Percentiles rank a stretch among this genome's conserved stretches.
These are phyloP conservation scores for Trigoniulus corallinus DNA, from an alignment of 1,140 invertebrate genomes.

Conservation along the genomic window DNA sequence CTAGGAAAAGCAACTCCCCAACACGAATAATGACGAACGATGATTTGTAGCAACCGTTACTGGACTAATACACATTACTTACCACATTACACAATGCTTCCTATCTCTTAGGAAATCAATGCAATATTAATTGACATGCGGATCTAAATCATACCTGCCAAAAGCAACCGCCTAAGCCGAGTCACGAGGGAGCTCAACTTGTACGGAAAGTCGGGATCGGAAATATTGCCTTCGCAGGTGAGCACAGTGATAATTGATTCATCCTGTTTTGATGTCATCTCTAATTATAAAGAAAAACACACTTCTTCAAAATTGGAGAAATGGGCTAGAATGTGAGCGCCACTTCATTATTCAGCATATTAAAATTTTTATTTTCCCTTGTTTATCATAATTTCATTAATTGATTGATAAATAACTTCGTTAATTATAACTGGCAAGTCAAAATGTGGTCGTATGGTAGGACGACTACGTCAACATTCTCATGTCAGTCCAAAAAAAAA, in stretches of 20 bases:
- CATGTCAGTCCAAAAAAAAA: too few relatives aligned
- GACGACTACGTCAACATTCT: too few relatives aligned
- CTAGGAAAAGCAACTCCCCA: too few relatives aligned
- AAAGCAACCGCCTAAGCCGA: constrained; percentile 46
- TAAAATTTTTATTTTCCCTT: neutral
- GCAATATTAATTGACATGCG: neutral
- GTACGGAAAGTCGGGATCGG: constrained; percentile 51
- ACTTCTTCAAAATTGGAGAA: neutral
- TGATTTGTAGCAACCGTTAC: too few relatives aligned
- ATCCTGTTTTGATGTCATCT: constrained; percentile 60
- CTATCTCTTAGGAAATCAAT: too few relatives aligned
- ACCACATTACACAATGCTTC: too few relatives aligned
- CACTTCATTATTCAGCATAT: neutral
- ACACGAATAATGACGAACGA: too few relatives aligned
- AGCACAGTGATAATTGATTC: constrained; percentile 52
- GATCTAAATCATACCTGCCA: constrained; percentile 34
- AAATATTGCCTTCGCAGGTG: constrained; percentile 60
- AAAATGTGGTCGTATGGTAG: too few relatives aligned
- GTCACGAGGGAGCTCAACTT: constrained; percentile 47
- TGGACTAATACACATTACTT: too few relatives aligned
- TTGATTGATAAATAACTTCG: neutral
- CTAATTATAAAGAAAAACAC: constrained; percentile 20
- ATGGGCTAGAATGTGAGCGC: neutral
- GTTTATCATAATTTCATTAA: neutral
- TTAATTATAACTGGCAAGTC: neutral